A percentile compares a stretch with the other conserved stretches of the same genome.
phyloP scores from a whole-genome alignment of 2,113 vertebrate genomes.

The Neofelis nebulosa region DNA sequence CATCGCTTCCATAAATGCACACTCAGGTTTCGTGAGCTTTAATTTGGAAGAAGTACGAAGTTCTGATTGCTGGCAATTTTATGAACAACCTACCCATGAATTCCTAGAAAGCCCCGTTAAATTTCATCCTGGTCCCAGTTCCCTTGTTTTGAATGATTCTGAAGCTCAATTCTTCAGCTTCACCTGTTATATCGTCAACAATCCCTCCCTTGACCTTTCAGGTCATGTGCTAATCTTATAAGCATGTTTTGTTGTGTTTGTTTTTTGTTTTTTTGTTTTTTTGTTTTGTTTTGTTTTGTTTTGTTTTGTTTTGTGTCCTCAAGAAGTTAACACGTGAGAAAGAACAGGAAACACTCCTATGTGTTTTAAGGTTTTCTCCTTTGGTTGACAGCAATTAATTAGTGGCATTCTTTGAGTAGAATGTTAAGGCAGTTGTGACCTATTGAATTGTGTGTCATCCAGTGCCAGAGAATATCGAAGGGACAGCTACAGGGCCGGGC shows the following conservation, averaged over 20 bases:
- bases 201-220: neutral
- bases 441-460: neutral
- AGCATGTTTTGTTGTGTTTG: neutral
- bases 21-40: neutral
- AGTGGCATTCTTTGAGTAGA: neutral
- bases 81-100: accelerated
- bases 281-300: too few relatives aligned
- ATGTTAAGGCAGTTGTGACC: too few relatives aligned
- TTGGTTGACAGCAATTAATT: neutral
- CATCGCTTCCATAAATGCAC: accelerated
- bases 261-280: too few relatives aligned
- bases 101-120: too few relatives aligned
- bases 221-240: neutral
- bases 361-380: neutral
- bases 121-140: neutral
- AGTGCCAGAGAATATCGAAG: neutral
- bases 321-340: neutral
- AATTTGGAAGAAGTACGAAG: neutral
- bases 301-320: too few relatives aligned
- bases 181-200: neutral
- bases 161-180: neutral
- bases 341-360: accelerated
- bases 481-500: neutral
- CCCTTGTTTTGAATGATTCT: neutral
- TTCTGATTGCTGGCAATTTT: neutral